Evolutionary conservation across 2,113 vertebrate genomes (phyloP), one percentile per base, ranked within the genome.

Genomic region (Fulica atra): DNA sequence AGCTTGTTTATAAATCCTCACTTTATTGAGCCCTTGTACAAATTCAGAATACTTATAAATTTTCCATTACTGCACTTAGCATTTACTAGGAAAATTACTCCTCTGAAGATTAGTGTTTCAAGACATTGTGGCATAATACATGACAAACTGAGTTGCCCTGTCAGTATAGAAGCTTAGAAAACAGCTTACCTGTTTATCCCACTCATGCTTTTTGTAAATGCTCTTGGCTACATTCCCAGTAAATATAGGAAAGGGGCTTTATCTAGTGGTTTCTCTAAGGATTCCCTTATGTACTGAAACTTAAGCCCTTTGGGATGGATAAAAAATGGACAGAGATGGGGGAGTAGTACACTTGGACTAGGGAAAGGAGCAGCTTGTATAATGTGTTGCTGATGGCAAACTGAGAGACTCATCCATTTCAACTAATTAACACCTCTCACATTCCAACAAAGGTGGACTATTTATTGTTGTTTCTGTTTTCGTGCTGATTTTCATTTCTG

Each of bases 101-200:
- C 36, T 73, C 36, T 86, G 54, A 64, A 78, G n/a, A 68, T 74
- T 33, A 83, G 13, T 42, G 15, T 81, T 90, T 88, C 51, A 78
- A 93, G 59, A 40, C 33, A 26, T 12, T 73, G 50, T 61, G 46
- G 28, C 56, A 59, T 59, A 79, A 56, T 64, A 56, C 5, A 26
- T 46, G 24, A 54, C 70, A 89, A 83, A 73, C 28, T n/a, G 78
- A 82, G 29, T 23, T 72, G 29, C 42, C 80, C 68, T 73, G 29
- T 68, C 31, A 24, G 29, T n/a, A 61, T 64, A 60, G 54, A 69
- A 63, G 54, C 54, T 90, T 80, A 65, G 42, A 40, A 77, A 92
- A 72, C 35, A 86, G n/a, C n/a, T 92, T 95, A 83, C 51, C 42
- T 92, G 87, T 64, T 86, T 83, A 88, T 88, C 33, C 69, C 13